Evolutionary conservation across 2,888 invertebrate species (phyloP).

Genomic region (Neocrepidodera transversa): DNA sequence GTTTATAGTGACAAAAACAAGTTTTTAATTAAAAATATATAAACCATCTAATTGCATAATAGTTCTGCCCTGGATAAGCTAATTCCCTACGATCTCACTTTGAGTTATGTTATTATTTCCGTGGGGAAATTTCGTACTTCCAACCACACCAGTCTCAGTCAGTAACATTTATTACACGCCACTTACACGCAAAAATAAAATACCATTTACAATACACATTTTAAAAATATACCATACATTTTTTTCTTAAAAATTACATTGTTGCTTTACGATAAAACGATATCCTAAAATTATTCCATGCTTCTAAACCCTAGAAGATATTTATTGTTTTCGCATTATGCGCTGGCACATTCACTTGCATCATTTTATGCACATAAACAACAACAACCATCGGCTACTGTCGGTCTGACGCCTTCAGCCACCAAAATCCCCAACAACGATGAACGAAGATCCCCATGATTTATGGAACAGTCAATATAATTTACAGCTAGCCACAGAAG

Average conservation of each 20-base stretch:
- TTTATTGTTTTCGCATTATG: constrained; percentile 1
- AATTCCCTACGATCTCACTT: not conserved
- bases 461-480: constrained; percentile 32
- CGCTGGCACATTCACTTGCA: not conserved
- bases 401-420: constrained; percentile 14
- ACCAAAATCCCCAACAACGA: constrained; percentile 18
- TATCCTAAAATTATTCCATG: not conserved
- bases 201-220: not conserved
- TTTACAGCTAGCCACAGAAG: constrained; percentile 29
- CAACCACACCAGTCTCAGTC: constrained; percentile 1
- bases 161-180: constrained; percentile 1
- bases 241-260: too few species aligned
- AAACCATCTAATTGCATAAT: not conserved
- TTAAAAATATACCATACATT: too few species aligned
- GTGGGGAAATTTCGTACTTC: constrained; percentile 16
- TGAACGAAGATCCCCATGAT: constrained; percentile 28
- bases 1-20: too few species aligned
- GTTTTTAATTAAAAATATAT: not conserved
- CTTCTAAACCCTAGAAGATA: not conserved
- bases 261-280: not conserved
- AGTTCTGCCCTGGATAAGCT: too few species aligned
- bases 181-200: constrained; percentile 1
- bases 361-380: constrained; percentile 16
- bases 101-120: constrained; percentile 8
- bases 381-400: not conserved